phyloP scores from a whole-genome alignment of 2,888 invertebrate species.

The Thymelicus sylvestris region DNA sequence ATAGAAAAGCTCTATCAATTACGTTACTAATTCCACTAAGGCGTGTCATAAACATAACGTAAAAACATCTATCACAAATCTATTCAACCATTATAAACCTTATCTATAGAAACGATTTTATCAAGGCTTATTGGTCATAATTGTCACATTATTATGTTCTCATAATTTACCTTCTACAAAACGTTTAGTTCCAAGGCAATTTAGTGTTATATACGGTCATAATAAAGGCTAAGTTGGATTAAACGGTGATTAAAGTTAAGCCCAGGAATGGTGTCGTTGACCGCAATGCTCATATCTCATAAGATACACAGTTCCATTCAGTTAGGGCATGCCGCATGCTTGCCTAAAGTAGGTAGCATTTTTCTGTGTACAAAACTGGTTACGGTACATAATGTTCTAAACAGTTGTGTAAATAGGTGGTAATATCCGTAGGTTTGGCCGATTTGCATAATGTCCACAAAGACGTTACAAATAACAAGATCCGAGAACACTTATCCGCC shows the following conservation, averaged over 20 bases:
- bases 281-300: slow-evolving; percentile 43
- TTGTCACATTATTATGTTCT: slow-evolving; percentile 14
- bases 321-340: slow-evolving; percentile 10
- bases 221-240: slow-evolving; percentile 19
- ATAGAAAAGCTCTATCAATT: no score
- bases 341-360: slow-evolving; percentile 24
- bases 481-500: background rate
- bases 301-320: slow-evolving; percentile 30
- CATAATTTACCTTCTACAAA: slow-evolving; percentile 15
- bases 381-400: slow-evolving; percentile 18
- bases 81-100: slow-evolving; percentile 3
- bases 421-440: slow-evolving; percentile 15
- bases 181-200: background rate
- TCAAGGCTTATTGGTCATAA: slow-evolving; percentile 19
- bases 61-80: slow-evolving; percentile 5
- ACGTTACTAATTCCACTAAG: background rate
- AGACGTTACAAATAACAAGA: background rate
- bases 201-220: background rate
- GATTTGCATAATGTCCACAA: slow-evolving; percentile 9
- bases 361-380: slow-evolving; percentile 32
- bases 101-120: slow-evolving; percentile 19
- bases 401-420: slow-evolving; percentile 32
- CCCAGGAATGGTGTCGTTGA: slow-evolving; percentile 62
- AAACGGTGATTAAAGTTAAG: slow-evolving; percentile 31
- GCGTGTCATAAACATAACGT: background rate